Conservation (phyloP, 2,797 vertebrate genomes). For the Florisuga fusca region DNA sequence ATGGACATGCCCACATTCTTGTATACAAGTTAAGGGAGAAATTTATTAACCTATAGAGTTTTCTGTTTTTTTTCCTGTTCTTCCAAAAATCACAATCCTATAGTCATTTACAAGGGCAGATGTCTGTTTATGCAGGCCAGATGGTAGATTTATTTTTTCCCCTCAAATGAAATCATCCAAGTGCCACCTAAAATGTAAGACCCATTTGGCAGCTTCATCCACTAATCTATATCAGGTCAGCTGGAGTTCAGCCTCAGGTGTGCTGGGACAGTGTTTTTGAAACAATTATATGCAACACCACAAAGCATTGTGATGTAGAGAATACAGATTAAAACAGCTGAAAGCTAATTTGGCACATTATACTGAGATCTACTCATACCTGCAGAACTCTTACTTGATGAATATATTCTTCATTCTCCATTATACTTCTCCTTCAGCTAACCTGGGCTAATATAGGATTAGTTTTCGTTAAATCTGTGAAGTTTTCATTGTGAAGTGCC, state of each 20-base stretch:
- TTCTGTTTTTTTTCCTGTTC: neutral
- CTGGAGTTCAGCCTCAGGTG: neutral
- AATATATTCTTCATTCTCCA: neutral
- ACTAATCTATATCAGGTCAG: neutral
- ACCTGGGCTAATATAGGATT: neutral
- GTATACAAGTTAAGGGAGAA: neutral
- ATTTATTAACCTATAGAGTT: neutral
- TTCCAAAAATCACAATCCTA: neutral
- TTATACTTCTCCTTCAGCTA: neutral
- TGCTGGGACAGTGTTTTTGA: neutral
- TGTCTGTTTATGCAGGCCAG: constrained; percentile 19
- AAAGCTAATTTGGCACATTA: neutral
- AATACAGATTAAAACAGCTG: neutral
- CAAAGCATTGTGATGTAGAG: neutral
- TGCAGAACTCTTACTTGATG: neutral
- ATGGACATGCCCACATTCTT: neutral
- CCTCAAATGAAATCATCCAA: neutral
- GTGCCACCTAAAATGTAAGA: constrained; percentile 3
- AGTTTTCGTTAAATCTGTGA: neutral
- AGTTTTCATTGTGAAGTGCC: neutral
- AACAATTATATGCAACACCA: neutral
- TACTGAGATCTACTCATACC: neutral
- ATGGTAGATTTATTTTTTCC: neutral
- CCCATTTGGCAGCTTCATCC: neutral
- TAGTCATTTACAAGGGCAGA: neutral